Conservation (phyloP, 2,113 vertebrate species). For the Argyrosomus japonicus region DNA sequence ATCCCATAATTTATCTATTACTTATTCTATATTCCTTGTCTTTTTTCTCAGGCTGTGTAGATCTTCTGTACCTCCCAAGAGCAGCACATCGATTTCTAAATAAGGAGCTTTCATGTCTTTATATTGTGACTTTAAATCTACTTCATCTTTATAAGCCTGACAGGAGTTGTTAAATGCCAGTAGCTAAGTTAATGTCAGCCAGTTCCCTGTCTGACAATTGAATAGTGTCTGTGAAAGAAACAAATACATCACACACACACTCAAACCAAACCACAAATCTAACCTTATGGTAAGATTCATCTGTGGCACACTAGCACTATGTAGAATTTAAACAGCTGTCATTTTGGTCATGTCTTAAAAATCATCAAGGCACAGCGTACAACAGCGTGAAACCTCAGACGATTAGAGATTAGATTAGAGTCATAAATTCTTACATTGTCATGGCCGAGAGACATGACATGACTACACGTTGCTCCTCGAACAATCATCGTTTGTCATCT, state of each 20-base stretch:
- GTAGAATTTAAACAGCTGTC: background rate
- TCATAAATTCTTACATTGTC: too few species aligned
- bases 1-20: conserved; percentile 1
- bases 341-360: background rate
- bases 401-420: too few species aligned
- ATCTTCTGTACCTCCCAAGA: conserved; percentile 1
- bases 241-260: background rate
- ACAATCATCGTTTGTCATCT: too few species aligned
- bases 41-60: conserved; percentile 7
- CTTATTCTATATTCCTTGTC: conserved; percentile 7
- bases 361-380: too few species aligned
- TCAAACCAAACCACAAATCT: too few species aligned
- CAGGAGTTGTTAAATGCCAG: background rate
- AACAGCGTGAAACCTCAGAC: background rate
- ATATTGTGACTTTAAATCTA: conserved; percentile 3
- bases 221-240: background rate
- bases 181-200: background rate
- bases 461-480: too few species aligned
- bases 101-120: conserved; percentile 13
- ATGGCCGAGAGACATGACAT: too few species aligned
- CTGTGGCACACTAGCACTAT: background rate
- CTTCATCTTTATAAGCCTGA: conserved; percentile 1
- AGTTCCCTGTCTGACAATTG: background rate
- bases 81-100: conserved; percentile 1
- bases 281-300: too few species aligned